Evolutionary conservation across 2,797 vertebrate genomes (phyloP), one percentile per base, ranked within the genome.

Genomic region (Pelodytes ibericus): DNA sequence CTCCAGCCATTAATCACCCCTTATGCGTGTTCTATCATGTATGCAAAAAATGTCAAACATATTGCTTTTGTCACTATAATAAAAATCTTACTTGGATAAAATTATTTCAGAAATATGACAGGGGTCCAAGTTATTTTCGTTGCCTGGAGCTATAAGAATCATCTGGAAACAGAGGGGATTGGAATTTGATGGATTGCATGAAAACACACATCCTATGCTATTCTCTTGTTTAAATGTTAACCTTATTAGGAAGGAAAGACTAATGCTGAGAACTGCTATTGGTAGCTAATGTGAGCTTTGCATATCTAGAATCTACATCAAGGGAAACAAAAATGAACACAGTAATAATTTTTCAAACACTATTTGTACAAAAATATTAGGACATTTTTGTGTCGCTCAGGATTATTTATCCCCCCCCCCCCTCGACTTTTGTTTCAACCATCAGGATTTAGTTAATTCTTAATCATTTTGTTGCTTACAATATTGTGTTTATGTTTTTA

Each of bases 181-280:
- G 61, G 75, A 77, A 66, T 60, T 72, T 78, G 75, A 78, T 78
- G 69, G 75, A 78, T 78, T 72, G 70, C 75, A 60, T 66, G 30
- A 60, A 70, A 72, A 41, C 57, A 22, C 3, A 27, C 20, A 22
- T 4, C 53, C 66, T 64, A 59, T 72, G 75, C 75, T 59, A 71
- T 44, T 27, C 61, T 65, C 61, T 66, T 71, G 68, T 72, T 69
- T 77, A 72, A 71, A 64, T 65, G 27, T 77, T 76, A 77, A 77
- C 53, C 51, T 59, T 51, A 72, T 67, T 67, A 72, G 31, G 15
- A 36, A 51, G 41, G 15, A 16, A 47, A 60, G 41, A 22, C 72
- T 74, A 31, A 8, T 31, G 56, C 57, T 53, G 56, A 66, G 63
- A 72, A 53, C 39, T 53, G 56, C 75, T 60, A 18, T 41, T 29